Base-by-base conservation (phyloP, 1,140 invertebrate genomes). In the Cyclina sinensis region DNA sequence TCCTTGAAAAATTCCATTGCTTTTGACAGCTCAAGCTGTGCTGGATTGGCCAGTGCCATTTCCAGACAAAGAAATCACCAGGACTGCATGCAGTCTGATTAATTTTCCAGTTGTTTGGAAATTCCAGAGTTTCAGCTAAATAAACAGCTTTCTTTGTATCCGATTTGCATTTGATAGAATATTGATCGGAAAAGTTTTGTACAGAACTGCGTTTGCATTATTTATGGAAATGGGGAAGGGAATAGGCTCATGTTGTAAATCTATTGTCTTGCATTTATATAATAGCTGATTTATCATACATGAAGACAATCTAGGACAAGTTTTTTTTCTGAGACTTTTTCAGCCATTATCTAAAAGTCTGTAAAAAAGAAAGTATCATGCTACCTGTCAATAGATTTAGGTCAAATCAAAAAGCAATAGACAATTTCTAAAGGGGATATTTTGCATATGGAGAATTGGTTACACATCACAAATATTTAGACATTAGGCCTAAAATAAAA, bases 61-160 rank as follows among this genome's bases (percentile, higher is more conserved):
- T 32, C 27, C 30, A 51, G 74, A 51, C 46, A 54, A 74, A 54
- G 46, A 32, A 51, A 32, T 32, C 24, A 48, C 73, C 7, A 12
- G 1, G 43, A 30, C 24, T 46, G n/a, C n/a, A n/a, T n/a, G 30
- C 16, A 32, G 21, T 78, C 12, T 54, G 48, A 78, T 78, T 78
- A 78, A 78, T 78, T 78, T 48, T 78, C 46, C 46, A 78, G 54
- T 78, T 51, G 74, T 78, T 54, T 78, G 30, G 48, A 78, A 78
- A 78, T 78, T 78, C 46, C 74, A 30, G 74, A 54, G 74, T 14
- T 78, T 16, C 46, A 2, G 16, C 18, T 30, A 54, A 78, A 78
- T 21, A 78, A 74, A 35, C 48, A 48, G 30, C 37, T 30, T 9
- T 51, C 12, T 78, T 35, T 51, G 48, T 46, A 35, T 78, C 74